Evolutionary conservation across 2,797 vertebrate species (phyloP), one percentile per base, ranked within the genome.

Genomic region (Crocodylus rhombifer): DNA sequence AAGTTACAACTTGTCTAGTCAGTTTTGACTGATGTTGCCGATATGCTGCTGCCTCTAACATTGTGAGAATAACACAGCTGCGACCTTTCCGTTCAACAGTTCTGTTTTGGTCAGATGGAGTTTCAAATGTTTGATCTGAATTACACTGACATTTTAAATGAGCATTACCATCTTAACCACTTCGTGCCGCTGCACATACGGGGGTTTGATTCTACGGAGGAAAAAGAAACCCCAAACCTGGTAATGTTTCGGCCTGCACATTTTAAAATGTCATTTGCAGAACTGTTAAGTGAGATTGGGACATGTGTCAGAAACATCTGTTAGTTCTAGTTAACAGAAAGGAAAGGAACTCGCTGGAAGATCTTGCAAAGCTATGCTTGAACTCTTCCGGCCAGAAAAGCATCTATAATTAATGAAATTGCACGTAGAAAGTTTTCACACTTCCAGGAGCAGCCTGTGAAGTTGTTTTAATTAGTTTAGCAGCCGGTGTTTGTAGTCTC

Each of bases 401-500:
- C 90, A 94, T 96, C 97, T 96, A 95, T 97, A 97, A 97, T 97
- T 95, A 97, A 97, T 96, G 95, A 96, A 97, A 95, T 89, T 96
- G 94, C 91, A 94, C 80, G 80, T 93, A 97, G 91, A 96, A 98
- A 98, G 96, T 98, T 97, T 97, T 96, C 96, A 95, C 96, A 97
- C 96, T 97, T 97, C 87, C 80, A 90, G 86, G 84, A 96, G 82
- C 89, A 96, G 94, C 90, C 91, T 92, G 92, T 95, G 95, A 97
- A 97, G 97, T 97, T 97, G 91, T 96, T 96, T 97, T 96, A 97
- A 97, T 98, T 97, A 97, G 95, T 97, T 97, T 97, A 97, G 92
- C 92, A 97, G 95, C 57, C 88, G 30, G 87, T 80, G 93, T 96
- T 92, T 95, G 93, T 87, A 92, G 63, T 91, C 86, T 95, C 36